phyloP scores from a whole-genome alignment of 2,797 vertebrate species.

The Sebastes paucispinis region DNA sequence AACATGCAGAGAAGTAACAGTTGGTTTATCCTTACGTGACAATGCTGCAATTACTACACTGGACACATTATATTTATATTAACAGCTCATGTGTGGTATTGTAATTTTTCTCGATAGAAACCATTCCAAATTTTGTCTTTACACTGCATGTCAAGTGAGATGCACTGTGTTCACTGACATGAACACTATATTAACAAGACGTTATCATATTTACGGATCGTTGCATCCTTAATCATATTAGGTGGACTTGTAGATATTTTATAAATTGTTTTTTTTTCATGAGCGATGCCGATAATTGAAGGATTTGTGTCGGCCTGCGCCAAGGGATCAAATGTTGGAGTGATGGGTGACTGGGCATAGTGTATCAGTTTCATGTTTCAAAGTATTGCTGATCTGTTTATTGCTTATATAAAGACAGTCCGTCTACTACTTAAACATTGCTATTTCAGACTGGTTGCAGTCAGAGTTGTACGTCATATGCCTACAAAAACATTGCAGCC shows the following conservation, averaged over 20 bases:
- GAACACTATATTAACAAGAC: neutral
- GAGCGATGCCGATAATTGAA: neutral
- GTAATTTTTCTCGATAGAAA: neutral
- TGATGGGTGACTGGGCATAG: neutral
- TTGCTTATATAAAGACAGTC: neutral
- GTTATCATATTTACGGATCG: too few relatives aligned
- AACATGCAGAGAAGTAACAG: neutral
- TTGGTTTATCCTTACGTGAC: neutral
- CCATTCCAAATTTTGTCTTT: neutral
- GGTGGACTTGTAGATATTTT: neutral
- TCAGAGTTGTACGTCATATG: neutral
- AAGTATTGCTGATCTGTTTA: neutral
- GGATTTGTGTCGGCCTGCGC: neutral
- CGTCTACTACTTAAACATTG: neutral
- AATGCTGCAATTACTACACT: neutral
- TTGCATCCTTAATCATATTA: neutral
- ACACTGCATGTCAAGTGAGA: neutral
- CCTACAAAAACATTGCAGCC: neutral
- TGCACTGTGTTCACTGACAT: neutral
- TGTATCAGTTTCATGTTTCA: neutral
- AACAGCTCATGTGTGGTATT: neutral
- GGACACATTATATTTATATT: neutral
- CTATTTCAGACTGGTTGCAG: neutral
- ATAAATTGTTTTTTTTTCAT: neutral
- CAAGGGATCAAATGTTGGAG: slow-evolving; percentile 1